A percentile compares a stretch with the other conserved stretches of the same genome.
These are phyloP conservation scores for rat (Rattus norvegicus) DNA, from an alignment of 2,113 vertebrate genomes.

Conservation along the genomic window DNA sequence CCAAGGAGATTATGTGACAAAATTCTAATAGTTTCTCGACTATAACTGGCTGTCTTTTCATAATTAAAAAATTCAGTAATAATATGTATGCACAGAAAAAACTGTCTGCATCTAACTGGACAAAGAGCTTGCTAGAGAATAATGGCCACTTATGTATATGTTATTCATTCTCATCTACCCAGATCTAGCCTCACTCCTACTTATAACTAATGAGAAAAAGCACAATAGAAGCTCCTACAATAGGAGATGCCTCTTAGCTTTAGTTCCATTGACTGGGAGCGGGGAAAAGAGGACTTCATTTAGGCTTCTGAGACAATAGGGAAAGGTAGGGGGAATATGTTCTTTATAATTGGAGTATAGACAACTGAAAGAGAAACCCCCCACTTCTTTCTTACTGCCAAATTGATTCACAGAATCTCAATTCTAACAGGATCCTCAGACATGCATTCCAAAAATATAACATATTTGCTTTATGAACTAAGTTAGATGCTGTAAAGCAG, in stretches of 20 bases:
- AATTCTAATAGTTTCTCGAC: constrained; percentile 59
- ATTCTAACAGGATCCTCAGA: constrained; percentile 1
- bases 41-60: constrained; percentile 44
- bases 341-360: constrained; percentile 41
- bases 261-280: not conserved
- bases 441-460: constrained; percentile 4
- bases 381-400: not conserved
- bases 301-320: constrained; percentile 49
- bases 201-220: constrained; percentile 56
- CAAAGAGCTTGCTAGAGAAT: constrained; percentile 55
- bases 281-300: constrained; percentile 35
- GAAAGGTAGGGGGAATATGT: constrained; percentile 57
- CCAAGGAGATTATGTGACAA: constrained; percentile 61
- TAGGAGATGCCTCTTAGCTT: constrained; percentile 33
- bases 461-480: constrained; percentile 34
- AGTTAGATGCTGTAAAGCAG: not conserved
- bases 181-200: constrained; percentile 29
- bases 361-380: not conserved
- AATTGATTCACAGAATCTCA: constrained; percentile 58
- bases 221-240: constrained; percentile 25
- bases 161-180: constrained; percentile 32
- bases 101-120: constrained; percentile 35
- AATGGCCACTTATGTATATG: not conserved
- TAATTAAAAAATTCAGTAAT: constrained; percentile 59
- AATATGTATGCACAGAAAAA: constrained; percentile 48